phyloP scores from a whole-genome alignment of 2,113 vertebrate genomes.

The Pleuronectes platessa region DNA sequence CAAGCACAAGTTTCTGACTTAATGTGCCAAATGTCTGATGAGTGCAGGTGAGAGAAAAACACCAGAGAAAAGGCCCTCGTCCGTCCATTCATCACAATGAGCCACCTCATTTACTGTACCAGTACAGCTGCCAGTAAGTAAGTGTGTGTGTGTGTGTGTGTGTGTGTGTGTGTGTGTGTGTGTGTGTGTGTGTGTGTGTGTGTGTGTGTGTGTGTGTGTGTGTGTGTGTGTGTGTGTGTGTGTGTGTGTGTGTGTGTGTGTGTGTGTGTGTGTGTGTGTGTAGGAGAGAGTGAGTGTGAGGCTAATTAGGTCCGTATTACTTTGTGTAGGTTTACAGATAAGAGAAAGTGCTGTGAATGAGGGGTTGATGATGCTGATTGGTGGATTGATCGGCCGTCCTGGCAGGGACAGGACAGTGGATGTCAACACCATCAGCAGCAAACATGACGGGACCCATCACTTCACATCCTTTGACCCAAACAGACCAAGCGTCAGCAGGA shows the following conservation, averaged over 20 bases:
- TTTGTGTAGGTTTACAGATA: slow-evolving; percentile 49
- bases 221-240: slow-evolving; percentile 16
- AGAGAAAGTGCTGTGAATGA: slow-evolving; percentile 35
- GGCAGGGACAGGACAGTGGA: slow-evolving; percentile 5
- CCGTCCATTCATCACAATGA: slow-evolving; percentile 70
- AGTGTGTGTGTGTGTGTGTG: slow-evolving; percentile 17
- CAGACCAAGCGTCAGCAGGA: not conserved
- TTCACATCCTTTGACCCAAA: slow-evolving; percentile 3
- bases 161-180: slow-evolving; percentile 17
- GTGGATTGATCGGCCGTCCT: slow-evolving; percentile 37
- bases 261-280: slow-evolving; percentile 15
- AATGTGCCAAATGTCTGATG: slow-evolving; percentile 45
- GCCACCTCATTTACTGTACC: slow-evolving; percentile 66
- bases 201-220: slow-evolving; percentile 11
- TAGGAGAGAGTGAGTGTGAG: not conserved
- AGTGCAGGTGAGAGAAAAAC: slow-evolving; percentile 38
- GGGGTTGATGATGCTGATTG: slow-evolving; percentile 54
- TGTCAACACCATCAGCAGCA: slow-evolving; percentile 16
- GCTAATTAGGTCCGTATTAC: slow-evolving; percentile 57
- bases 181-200: slow-evolving; percentile 18
- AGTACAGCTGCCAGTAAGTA: slow-evolving; percentile 49
- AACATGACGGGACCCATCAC: not conserved
- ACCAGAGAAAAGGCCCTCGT: slow-evolving; percentile 24
- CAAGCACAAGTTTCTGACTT: slow-evolving; percentile 34
- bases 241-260: slow-evolving; percentile 15